Percentiles rank a stretch among this genome's conserved stretches.
These are phyloP conservation scores for Microcebus jonahi DNA, from an alignment of 2,113 vertebrate species.

Conservation along the genomic window DNA sequence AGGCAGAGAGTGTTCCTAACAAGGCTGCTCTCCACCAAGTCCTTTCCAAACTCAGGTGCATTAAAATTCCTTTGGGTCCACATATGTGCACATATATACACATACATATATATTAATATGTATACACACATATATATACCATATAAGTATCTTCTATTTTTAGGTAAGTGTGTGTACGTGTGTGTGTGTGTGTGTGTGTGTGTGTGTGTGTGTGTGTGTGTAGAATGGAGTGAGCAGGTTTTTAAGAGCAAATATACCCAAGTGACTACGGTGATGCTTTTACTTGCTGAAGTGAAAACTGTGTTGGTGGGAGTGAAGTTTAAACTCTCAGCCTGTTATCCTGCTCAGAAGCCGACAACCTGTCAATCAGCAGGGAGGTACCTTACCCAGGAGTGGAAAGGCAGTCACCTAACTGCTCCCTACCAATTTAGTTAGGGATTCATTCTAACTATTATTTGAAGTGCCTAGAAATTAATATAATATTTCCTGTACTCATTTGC, in stretches of 20 bases:
- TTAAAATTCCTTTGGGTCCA: neutral
- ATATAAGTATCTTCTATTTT: neutral
- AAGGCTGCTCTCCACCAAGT: neutral
- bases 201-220: neutral
- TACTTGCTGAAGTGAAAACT: constrained; percentile 20
- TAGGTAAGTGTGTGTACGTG: no score
- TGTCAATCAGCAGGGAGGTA: constrained; percentile 75
- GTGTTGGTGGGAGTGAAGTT: constrained; percentile 6
- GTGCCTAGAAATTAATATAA: constrained; percentile 80
- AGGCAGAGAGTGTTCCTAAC: neutral
- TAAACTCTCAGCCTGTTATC: constrained; percentile 5
- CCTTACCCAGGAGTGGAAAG: constrained; percentile 63
- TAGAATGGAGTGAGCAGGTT: constrained; percentile 31
- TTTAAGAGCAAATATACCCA: constrained; percentile 39
- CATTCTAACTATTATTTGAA: constrained; percentile 75
- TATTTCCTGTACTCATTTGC: constrained; percentile 80
- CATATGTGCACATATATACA: neutral
- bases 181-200: neutral
- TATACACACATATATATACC: neutral
- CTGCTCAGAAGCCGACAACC: constrained; percentile 25
- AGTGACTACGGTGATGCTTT: neutral
- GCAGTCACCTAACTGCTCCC: constrained; percentile 76
- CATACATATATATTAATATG: neutral
- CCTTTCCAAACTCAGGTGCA: neutral
- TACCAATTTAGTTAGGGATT: constrained; percentile 78